Evolutionary conservation across 2,797 vertebrate species (phyloP).

Genomic region (Danionella dracula): DNA sequence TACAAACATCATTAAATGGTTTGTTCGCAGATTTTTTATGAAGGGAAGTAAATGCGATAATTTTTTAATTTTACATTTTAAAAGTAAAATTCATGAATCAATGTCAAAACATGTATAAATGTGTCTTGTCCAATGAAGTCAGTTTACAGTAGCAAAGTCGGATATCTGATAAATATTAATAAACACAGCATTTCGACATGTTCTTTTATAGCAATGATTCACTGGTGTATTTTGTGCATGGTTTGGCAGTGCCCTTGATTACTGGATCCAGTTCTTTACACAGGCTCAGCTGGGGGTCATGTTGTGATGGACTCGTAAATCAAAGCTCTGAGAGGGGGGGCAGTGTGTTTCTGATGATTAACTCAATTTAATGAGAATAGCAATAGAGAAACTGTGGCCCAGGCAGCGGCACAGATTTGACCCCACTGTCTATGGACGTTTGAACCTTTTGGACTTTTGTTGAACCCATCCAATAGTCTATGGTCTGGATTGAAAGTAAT

Average conservation of each 20-base stretch:
- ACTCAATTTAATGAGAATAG: slow-evolving; percentile 60
- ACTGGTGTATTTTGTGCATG: slow-evolving; percentile 34
- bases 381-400: slow-evolving; percentile 37
- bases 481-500: background rate
- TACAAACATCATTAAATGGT: no score
- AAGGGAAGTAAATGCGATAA: no score
- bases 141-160: background rate
- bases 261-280: slow-evolving; percentile 47
- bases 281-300: slow-evolving; percentile 62
- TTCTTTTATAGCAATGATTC: background rate
- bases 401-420: slow-evolving; percentile 37
- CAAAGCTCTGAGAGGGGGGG: slow-evolving; percentile 57
- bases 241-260: slow-evolving; percentile 44
- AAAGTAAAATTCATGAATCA: no score
- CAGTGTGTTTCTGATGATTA: slow-evolving; percentile 67
- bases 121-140: background rate
- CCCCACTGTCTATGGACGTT: slow-evolving; percentile 28
- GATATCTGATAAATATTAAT: background rate
- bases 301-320: slow-evolving; percentile 70
- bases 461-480: slow-evolving; percentile 14
- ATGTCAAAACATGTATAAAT: no score
- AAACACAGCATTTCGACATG: background rate
- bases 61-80: no score
- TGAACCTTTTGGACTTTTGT: slow-evolving; percentile 31
- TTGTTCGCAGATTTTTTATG: no score